Evolutionary conservation across 2,888 invertebrate genomes (phyloP), one percentile per base, ranked within the genome.

Genomic region (Melinaea marsaeus): DNA sequence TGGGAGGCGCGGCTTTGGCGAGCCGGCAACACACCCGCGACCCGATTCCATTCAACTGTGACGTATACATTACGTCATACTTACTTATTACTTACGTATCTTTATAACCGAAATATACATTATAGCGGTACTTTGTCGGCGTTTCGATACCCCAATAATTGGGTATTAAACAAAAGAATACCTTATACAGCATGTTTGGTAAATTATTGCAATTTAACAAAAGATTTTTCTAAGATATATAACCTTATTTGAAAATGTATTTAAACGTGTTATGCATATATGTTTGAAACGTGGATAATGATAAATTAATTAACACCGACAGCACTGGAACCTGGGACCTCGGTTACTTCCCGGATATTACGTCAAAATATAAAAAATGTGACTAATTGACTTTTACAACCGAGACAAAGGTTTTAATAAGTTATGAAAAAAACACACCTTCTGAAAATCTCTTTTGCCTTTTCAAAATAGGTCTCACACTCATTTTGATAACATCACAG

Each of bases 1-100:
- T 22, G 58, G 70, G 71, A 66, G 73, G 74, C 85, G 83, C 81
- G 83, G 74, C 68, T 67, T 11, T 42, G 3, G 9, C 37, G 42
- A 6, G 9, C 11, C 9, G 48, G 51, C 51, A 11, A 51, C 51
- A 51, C 51, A 51, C 51, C 51, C 66, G 75, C 80, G 80, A 77
- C 75, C 69, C 68, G 66, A 54, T 63, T 63, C 60, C 71, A 66
- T 65, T 67, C 67, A 65, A 63, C 65, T 37, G 57, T 74, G 72
- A 74, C 74, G 72, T 71, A 65, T 42, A 45, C 13, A 47, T 63
- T 57, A 69, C 71, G 71, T 70, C 69, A 70, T 58, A 11, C 13
- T 7, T 55, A 47, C 56, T 56, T 65, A 58, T 59, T 62, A 57
- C 63, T 55, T 70, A 61, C 68, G 65, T 66, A 66, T 63, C 62